These are phyloP conservation scores for Brachycybe producta DNA, from an alignment of 2,888 invertebrate genomes.

Conservation along the genomic window DNA sequence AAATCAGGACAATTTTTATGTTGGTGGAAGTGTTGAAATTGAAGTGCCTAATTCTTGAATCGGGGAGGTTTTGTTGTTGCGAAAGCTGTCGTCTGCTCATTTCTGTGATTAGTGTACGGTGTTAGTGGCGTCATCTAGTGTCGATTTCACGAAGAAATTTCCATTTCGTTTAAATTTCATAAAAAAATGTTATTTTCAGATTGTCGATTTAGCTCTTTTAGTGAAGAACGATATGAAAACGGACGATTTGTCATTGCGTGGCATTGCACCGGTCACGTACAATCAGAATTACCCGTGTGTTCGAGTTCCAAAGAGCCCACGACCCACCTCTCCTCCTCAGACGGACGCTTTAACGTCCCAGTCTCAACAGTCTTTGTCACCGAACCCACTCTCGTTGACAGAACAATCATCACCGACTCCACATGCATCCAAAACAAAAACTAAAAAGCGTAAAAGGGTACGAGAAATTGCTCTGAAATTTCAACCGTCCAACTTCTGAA, in stretches of 20 bases:
- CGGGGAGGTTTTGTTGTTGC: too few species aligned
- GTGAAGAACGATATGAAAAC: constrained; percentile 52
- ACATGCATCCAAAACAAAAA: constrained; percentile 20
- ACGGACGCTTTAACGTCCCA: not conserved
- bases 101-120: too few species aligned
- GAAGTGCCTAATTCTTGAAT: too few species aligned
- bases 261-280: constrained; percentile 25
- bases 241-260: constrained; percentile 29
- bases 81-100: not conserved
- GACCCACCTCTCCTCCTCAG: constrained; percentile 17
- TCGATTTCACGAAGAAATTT: too few species aligned
- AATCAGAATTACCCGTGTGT: constrained; percentile 22
- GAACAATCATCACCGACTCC: constrained; percentile 16
- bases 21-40: too few species aligned
- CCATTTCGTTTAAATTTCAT: too few species aligned
- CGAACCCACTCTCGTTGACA: constrained; percentile 5
- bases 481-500: not conserved
- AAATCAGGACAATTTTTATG: too few species aligned
- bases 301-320: constrained; percentile 17
- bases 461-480: not conserved
- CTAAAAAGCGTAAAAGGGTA: not conserved
- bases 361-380: too few species aligned
- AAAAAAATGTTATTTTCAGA: constrained; percentile 28
- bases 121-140: too few species aligned
- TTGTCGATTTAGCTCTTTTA: constrained; percentile 69